A percentile compares a stretch with the other conserved stretches of the same genome.
Conservation (phyloP, 2,888 invertebrate species). For the Labia minor region DNA sequence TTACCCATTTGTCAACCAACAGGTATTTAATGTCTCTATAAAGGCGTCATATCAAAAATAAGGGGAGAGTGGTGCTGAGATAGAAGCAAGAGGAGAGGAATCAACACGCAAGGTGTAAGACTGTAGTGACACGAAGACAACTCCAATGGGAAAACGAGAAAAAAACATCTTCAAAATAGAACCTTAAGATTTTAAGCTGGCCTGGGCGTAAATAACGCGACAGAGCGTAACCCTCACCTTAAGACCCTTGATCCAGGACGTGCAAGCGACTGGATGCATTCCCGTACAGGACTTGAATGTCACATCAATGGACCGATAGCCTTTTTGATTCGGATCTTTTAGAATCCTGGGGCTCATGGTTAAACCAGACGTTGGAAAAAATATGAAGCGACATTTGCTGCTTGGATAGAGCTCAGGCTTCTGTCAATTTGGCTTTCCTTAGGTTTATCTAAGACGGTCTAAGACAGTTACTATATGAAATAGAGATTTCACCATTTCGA, state of each 20-base stretch:
- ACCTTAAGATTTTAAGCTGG: neutral
- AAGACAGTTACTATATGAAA: too few species aligned
- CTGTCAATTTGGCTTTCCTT: neutral
- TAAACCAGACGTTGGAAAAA: neutral
- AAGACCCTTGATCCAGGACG: neutral
- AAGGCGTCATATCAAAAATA: neutral
- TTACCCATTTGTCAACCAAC: neutral
- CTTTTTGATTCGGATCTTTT: neutral
- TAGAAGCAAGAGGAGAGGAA: neutral
- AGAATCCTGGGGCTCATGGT: neutral
- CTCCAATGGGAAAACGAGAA: neutral
- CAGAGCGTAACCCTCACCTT: neutral
- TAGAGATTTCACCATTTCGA: too few species aligned
- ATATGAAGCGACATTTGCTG: neutral
- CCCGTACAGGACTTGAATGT: neutral
- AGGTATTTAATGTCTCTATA: neutral
- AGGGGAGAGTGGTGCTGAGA: too few species aligned
- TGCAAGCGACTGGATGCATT: neutral
- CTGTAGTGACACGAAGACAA: neutral
- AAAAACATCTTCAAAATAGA: neutral
- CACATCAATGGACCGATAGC: slow-evolving; percentile 2
- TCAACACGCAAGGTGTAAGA: neutral
- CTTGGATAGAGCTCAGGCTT: neutral
- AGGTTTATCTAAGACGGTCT: too few species aligned
- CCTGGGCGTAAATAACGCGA: neutral